A percentile compares a stretch with the other conserved stretches of the same genome.
phyloP scores from a whole-genome alignment of 1,140 invertebrate species.

The Drosophila ananassae region DNA sequence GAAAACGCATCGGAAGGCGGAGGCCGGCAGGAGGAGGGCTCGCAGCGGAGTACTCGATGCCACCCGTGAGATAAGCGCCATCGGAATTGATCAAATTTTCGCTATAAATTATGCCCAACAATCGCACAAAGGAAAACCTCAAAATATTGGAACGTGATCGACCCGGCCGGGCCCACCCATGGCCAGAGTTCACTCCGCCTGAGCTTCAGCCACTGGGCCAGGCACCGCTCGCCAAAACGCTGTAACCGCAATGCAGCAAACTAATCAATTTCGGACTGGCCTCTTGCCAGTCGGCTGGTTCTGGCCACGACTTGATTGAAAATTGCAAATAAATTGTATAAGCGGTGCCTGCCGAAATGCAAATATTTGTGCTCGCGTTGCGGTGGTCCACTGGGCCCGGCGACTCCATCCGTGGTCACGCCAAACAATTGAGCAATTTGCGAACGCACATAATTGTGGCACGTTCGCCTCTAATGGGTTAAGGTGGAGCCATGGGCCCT shows the following conservation, averaged over 20 bases:
- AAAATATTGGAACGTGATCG: conserved; percentile 80
- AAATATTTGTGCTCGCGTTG: conserved; percentile 61
- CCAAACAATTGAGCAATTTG: conserved; percentile 74
- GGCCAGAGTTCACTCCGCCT: no score
- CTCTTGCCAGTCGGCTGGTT: conserved; percentile 28
- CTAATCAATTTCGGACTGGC: conserved; percentile 64
- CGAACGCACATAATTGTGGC: conserved; percentile 75
- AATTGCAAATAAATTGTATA: conserved; percentile 83
- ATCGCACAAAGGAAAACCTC: conserved; percentile 49
- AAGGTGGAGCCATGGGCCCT: conserved; percentile 54
- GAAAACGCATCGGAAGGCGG: conserved; percentile 52
- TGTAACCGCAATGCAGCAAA: conserved; percentile 52
- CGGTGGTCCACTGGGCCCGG: conserved; percentile 30
- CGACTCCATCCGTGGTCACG: conserved; percentile 1
- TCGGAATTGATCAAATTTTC: conserved; percentile 74
- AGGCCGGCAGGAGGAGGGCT: not conserved
- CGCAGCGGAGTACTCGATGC: conserved; percentile 29
- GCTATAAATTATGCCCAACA: conserved; percentile 72
- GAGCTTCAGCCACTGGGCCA: conserved; percentile 5
- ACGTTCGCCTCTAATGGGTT: conserved; percentile 74
- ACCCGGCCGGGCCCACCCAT: conserved; percentile 36
- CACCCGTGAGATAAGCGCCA: conserved; percentile 55
- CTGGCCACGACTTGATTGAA: conserved; percentile 80
- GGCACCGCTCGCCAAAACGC: conserved; percentile 6
- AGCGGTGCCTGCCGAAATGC: conserved; percentile 69